phyloP scores from a whole-genome alignment of 1,140 invertebrate species.

The Piezodorus guildinii region DNA sequence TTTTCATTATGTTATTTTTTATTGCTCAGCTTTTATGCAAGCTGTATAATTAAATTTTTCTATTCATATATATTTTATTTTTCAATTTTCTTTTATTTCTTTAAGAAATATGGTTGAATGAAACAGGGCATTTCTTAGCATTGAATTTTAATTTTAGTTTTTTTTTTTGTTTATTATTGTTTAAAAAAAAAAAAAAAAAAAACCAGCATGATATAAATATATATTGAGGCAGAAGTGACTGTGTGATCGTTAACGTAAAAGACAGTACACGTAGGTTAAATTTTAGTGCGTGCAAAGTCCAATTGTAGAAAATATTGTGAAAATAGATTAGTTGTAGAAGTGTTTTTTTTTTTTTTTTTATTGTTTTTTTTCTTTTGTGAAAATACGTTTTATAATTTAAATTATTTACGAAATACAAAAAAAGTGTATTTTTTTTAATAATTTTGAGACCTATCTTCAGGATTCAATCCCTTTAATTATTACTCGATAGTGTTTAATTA shows the following conservation, averaged over 20 bases:
- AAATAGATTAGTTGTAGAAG: constrained; percentile 1
- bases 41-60: background rate
- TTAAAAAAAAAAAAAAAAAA: background rate
- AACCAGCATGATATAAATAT: background rate
- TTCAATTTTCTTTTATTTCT: background rate
- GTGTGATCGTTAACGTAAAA: constrained; percentile 9
- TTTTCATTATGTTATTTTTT: background rate
- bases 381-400: background rate
- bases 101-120: background rate
- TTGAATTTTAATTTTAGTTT: background rate
- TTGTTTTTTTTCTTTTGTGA: no score
- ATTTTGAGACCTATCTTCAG: background rate
- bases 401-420: constrained; percentile 2
- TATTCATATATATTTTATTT: background rate
- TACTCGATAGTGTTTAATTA: no score
- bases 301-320: constrained; percentile 11
- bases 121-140: background rate
- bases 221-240: background rate
- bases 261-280: constrained; percentile 1
- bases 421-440: background rate
- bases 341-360: background rate
- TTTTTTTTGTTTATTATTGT: background rate
- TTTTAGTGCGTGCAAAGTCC: constrained; percentile 11
- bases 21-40: background rate
- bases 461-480: no score